Evolutionary conservation across 2,888 invertebrate species (phyloP).

Genomic region (Antheraea yamamai): DNA sequence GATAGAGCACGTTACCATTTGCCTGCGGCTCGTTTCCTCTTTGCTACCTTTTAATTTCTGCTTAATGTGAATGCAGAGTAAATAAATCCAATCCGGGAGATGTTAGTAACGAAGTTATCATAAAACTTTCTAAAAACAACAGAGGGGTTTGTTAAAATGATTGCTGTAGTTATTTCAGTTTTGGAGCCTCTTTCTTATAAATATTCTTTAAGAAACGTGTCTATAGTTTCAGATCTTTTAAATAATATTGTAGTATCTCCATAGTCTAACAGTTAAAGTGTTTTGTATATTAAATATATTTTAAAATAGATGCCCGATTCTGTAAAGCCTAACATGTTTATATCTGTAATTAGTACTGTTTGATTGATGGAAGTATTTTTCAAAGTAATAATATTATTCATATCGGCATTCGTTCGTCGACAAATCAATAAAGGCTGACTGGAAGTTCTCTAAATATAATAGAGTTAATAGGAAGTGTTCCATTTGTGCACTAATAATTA

Average conservation of each 20-base stretch:
- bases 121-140: slow-evolving; percentile 1
- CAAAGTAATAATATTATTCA: no score
- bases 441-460: no score
- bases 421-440: no score
- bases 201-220: not conserved
- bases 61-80: slow-evolving; percentile 54
- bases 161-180: not conserved
- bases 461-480: no score
- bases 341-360: no score
- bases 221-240: not conserved
- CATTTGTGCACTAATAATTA: no score
- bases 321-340: no score
- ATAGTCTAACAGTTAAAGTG: not conserved
- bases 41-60: slow-evolving; percentile 65
- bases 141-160: not conserved
- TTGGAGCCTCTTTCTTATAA: not conserved
- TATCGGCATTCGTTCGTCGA: no score
- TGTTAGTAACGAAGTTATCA: slow-evolving; percentile 13
- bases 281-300: not conserved
- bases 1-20: slow-evolving; percentile 72
- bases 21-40: slow-evolving; percentile 53
- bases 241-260: not conserved
- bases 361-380: no score
- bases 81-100: slow-evolving; percentile 35
- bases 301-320: no score